Conservation (phyloP, 2,797 vertebrate species). For the Diglossa cyanea region DNA sequence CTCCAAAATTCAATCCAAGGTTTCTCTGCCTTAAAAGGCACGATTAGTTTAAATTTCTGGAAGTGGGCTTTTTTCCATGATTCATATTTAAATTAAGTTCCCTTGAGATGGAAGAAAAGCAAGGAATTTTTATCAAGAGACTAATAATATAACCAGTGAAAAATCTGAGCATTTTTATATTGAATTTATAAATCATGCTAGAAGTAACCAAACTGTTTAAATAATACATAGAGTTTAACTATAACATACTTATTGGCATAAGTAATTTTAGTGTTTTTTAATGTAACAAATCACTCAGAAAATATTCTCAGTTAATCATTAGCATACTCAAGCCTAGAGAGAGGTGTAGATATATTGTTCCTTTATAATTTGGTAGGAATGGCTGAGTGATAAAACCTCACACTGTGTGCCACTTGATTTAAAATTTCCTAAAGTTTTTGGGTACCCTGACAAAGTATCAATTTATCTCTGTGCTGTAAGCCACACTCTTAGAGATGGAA, state of each 20-base stretch:
- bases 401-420: background rate
- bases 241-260: conserved; percentile 29
- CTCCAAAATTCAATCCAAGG: conserved; percentile 36
- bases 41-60: conserved; percentile 61
- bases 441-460: background rate
- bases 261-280: conserved; percentile 48
- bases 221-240: conserved; percentile 47
- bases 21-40: conserved; percentile 54
- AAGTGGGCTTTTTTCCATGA: conserved; percentile 60
- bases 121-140: conserved; percentile 74
- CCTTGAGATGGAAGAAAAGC: conserved; percentile 74
- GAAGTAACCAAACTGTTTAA: conserved; percentile 57
- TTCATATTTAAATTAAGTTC: conserved; percentile 77
- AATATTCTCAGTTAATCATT: conserved; percentile 29
- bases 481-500: background rate
- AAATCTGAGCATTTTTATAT: conserved; percentile 65
- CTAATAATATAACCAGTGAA: conserved; percentile 68
- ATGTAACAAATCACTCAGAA: conserved; percentile 37
- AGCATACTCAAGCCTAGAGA: background rate
- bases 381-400: conserved; percentile 37
- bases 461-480: background rate
- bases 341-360: conserved; percentile 24
- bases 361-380: conserved; percentile 1
- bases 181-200: conserved; percentile 62
- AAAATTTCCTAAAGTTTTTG: conserved; percentile 4